These are phyloP conservation scores for Trinectes maculatus DNA, from an alignment of 2,113 vertebrate genomes.

Conservation along the genomic window DNA sequence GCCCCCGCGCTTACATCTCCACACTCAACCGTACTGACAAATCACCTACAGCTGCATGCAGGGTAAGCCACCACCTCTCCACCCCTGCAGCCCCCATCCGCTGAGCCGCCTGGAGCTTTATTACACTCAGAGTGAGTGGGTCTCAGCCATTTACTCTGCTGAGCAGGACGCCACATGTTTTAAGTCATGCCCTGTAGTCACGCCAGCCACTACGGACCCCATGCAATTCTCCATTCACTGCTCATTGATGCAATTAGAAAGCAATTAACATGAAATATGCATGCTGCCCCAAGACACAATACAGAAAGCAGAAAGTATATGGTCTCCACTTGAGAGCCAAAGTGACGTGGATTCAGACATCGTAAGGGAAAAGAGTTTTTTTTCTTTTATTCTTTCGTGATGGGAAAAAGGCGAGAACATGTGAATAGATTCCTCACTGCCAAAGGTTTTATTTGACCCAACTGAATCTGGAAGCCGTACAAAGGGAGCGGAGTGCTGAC, in stretches of 20 bases:
- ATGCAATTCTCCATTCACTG: slow-evolving; percentile 47
- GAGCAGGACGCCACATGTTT: slow-evolving; percentile 46
- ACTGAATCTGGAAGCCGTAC: slow-evolving; percentile 50
- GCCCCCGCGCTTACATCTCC: slow-evolving; percentile 43
- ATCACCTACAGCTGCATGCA: slow-evolving; percentile 61
- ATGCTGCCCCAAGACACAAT: slow-evolving; percentile 12
- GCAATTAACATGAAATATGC: slow-evolving; percentile 61
- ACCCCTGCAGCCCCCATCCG: not conserved
- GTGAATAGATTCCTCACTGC: slow-evolving; percentile 56
- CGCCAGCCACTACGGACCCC: slow-evolving; percentile 38
- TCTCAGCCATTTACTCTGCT: slow-evolving; percentile 38
- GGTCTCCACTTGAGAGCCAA: slow-evolving; percentile 26
- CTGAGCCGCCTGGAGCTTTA: slow-evolving; percentile 53
- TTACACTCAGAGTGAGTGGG: slow-evolving; percentile 40
- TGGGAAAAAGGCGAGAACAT: slow-evolving; percentile 15
- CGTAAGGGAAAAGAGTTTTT: slow-evolving; percentile 45
- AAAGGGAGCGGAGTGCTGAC: slow-evolving; percentile 58
- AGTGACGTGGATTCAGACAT: slow-evolving; percentile 40
- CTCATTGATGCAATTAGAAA: slow-evolving; percentile 69
- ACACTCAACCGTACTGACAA: slow-evolving; percentile 53
- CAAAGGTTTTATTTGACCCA: slow-evolving; percentile 46
- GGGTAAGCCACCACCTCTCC: slow-evolving; percentile 3
- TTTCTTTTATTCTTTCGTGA: slow-evolving; percentile 46
- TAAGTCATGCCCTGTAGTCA: slow-evolving; percentile 51
- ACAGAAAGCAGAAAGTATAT: slow-evolving; percentile 29